These are phyloP conservation scores for Copsychus sechellarum DNA, from an alignment of 2,113 vertebrate species.

Conservation along the genomic window DNA sequence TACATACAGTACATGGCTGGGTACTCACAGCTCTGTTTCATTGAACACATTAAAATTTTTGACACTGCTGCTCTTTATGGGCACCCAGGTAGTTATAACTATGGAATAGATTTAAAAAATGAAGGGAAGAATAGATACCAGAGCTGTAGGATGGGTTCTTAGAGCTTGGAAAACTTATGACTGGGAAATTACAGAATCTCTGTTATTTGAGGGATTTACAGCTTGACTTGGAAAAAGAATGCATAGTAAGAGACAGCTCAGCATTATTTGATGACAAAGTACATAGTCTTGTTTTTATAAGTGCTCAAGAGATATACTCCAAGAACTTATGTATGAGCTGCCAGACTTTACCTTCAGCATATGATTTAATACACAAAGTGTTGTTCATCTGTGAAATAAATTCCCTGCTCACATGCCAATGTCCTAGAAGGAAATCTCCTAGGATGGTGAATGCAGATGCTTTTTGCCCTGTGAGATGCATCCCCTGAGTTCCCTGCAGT, in stretches of 20 bases:
- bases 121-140: neutral
- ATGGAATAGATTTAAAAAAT: neutral
- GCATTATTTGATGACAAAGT: neutral
- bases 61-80: neutral
- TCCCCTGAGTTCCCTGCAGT: neutral
- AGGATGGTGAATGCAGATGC: neutral
- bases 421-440: neutral
- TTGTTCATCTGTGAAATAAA: neutral
- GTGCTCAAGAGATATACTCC: neutral
- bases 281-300: neutral
- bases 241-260: neutral
- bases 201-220: neutral
- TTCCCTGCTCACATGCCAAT: neutral
- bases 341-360: neutral
- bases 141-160: neutral
- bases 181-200: neutral
- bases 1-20: neutral
- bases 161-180: neutral
- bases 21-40: neutral
- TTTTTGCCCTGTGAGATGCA: neutral
- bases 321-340: neutral
- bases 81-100: neutral
- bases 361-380: neutral
- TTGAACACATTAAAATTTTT: rapidly evolving
- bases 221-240: neutral